Evolutionary conservation across 2,113 vertebrate genomes (phyloP).

Genomic region (Gopherus evgoodei): DNA sequence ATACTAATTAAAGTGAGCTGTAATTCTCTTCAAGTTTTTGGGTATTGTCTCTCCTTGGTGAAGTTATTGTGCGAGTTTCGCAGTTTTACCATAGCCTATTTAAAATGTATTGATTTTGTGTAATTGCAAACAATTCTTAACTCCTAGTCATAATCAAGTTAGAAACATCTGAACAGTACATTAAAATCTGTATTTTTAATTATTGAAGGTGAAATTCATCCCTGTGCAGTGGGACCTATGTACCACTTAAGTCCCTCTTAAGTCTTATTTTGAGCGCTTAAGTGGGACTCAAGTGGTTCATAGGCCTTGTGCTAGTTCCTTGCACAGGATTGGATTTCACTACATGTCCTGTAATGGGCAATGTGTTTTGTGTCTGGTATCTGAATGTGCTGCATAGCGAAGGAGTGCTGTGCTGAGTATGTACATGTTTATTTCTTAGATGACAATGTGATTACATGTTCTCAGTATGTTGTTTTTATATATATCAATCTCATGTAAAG

Average conservation of each 20-base stretch:
- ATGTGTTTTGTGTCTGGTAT: neutral
- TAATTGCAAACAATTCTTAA: neutral
- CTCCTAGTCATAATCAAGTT: neutral
- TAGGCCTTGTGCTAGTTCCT: neutral
- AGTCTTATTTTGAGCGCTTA: neutral
- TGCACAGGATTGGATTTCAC: neutral
- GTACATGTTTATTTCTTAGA: neutral
- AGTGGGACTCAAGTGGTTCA: neutral
- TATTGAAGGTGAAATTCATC: neutral
- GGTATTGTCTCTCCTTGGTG: neutral
- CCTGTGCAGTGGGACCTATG: neutral
- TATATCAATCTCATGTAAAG: neutral
- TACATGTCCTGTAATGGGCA: neutral
- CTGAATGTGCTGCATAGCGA: neutral
- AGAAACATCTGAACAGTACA: neutral
- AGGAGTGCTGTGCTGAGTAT: neutral
- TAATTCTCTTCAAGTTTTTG: neutral
- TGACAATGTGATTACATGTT: neutral
- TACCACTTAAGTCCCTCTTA: neutral
- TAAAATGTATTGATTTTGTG: neutral
- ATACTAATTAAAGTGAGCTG: neutral
- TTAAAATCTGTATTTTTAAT: neutral
- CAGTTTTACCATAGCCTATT: neutral
- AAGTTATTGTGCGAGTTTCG: rapidly evolving
- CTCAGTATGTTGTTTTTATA: neutral